Conservation (phyloP, 2,797 vertebrate species). For the Girardinus metallicus region DNA sequence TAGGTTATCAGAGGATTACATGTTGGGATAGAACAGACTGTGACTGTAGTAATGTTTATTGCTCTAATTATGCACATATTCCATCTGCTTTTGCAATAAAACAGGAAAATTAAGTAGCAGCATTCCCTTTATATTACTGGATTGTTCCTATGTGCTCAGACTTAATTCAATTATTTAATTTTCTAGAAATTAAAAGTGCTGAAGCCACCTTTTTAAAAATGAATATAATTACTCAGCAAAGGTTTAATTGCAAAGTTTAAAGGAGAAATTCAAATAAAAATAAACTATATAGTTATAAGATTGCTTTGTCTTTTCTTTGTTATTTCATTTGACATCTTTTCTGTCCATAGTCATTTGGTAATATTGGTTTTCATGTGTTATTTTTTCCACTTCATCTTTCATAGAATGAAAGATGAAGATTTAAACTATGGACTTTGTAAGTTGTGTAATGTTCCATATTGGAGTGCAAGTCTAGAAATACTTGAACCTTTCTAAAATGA, state of each 20-base stretch:
- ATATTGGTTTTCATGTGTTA: neutral
- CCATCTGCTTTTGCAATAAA: constrained; percentile 16
- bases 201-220: neutral
- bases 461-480: neutral
- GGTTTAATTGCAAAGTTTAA: neutral
- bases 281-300: neutral
- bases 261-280: neutral
- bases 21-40: constrained; percentile 1
- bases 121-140: neutral
- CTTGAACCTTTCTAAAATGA: neutral
- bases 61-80: constrained; percentile 15
- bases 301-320: neutral
- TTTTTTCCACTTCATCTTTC: neutral
- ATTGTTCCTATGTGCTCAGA: constrained; percentile 5
- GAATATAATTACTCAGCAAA: neutral
- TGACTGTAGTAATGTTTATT: constrained; percentile 16
- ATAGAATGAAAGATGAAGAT: neutral
- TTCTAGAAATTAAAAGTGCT: neutral
- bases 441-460: neutral
- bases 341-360: neutral
- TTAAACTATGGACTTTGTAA: neutral
- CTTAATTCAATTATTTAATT: neutral
- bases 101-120: constrained; percentile 9
- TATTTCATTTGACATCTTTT: neutral
- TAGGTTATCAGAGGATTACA: constrained; percentile 15